A percentile compares a stretch with the other conserved stretches of the same genome.
Conservation (phyloP, 2,888 invertebrate species). For the Trilocha varians region DNA sequence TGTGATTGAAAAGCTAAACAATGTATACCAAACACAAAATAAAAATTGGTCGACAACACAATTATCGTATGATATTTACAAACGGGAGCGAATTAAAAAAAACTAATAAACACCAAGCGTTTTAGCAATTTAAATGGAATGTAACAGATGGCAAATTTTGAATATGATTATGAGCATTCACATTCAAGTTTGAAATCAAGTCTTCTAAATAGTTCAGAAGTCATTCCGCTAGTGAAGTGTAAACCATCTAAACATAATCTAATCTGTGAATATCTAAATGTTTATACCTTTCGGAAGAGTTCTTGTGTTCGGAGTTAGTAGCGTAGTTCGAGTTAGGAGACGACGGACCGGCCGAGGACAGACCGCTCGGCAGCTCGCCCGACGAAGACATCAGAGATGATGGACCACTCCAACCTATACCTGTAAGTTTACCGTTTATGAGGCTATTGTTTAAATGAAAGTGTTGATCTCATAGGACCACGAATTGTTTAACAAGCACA, state of each 20-base stretch:
- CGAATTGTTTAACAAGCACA: background rate
- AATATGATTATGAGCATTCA: background rate
- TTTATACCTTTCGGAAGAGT: conserved; percentile 51
- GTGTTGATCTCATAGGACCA: no score
- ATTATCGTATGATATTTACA: background rate
- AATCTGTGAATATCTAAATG: background rate
- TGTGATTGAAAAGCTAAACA: conserved; percentile 7
- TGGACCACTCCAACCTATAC: conserved; percentile 86
- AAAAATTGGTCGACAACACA: background rate
- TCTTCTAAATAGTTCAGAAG: conserved; percentile 16
- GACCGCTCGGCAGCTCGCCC: conserved; percentile 64
- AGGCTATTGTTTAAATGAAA: no score
- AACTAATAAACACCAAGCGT: background rate
- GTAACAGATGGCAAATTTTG: background rate
- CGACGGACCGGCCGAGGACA: conserved; percentile 85
- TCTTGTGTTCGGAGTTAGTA: conserved; percentile 43
- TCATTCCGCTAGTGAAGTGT: conserved; percentile 13
- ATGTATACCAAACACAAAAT: conserved; percentile 1
- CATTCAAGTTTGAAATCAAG: background rate
- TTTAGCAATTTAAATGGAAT: background rate
- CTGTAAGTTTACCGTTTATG: no score
- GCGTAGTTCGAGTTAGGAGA: conserved; percentile 81
- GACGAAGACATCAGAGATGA: conserved; percentile 81
- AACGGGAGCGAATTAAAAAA: background rate
- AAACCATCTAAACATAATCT: background rate